These are phyloP conservation scores for Sebastes schlegelii DNA, from an alignment of 2,113 vertebrate genomes.

Conservation along the genomic window DNA sequence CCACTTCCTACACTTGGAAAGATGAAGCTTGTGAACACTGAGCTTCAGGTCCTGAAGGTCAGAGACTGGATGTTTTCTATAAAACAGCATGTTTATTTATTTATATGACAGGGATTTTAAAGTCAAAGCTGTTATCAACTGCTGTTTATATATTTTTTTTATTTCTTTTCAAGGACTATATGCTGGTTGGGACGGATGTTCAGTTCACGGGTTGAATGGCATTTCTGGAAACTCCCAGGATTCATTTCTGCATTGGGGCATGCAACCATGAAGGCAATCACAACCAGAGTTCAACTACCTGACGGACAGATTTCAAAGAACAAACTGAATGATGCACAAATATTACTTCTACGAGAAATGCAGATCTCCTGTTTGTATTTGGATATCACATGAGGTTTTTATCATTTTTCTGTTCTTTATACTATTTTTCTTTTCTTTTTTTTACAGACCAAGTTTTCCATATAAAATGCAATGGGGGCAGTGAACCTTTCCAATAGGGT, in stretches of 20 bases:
- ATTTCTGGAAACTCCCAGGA: background rate
- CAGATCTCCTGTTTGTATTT: background rate
- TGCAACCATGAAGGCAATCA: background rate
- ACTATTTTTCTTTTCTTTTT: background rate
- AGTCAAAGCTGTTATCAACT: background rate
- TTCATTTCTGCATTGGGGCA: background rate
- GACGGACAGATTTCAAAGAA: background rate
- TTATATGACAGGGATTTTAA: background rate
- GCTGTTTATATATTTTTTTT: background rate
- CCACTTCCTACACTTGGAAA: conserved; percentile 81
- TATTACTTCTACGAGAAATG: background rate
- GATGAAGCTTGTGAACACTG: conserved; percentile 79
- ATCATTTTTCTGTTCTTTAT: too few species aligned
- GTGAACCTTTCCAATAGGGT: background rate
- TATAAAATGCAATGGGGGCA: background rate
- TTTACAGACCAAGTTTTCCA: background rate
- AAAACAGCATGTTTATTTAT: background rate
- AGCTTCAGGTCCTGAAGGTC: conserved; percentile 81
- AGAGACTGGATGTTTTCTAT: conserved; percentile 18
- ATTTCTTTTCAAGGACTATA: conserved; percentile 70
- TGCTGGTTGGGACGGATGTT: conserved; percentile 83
- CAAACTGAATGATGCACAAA: background rate
- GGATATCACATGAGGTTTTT: background rate
- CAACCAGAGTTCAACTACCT: background rate
- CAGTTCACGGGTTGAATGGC: conserved; percentile 62